Conservation (phyloP, 2,797 vertebrate genomes). For the Pagetopsis macropterus region DNA sequence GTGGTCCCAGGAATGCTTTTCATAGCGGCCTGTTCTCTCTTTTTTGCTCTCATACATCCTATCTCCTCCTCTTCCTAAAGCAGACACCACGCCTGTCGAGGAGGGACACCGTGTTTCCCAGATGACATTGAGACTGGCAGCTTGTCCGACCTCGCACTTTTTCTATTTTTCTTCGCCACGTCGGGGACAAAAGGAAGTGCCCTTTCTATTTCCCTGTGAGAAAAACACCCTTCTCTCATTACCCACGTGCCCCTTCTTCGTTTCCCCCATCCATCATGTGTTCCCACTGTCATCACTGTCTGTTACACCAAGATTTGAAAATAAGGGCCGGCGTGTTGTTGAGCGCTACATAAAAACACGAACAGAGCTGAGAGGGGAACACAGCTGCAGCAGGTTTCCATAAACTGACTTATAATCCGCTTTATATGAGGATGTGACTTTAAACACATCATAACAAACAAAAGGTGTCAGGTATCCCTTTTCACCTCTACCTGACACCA, state of each 20-base stretch:
- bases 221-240: slow-evolving; percentile 51
- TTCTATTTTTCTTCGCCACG: slow-evolving; percentile 20
- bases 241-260: slow-evolving; percentile 16
- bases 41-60: neutral
- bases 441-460: neutral
- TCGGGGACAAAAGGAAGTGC: slow-evolving; percentile 12
- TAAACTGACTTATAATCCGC: too few species aligned
- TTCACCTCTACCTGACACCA: neutral
- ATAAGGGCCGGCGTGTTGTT: slow-evolving; percentile 18
- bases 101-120: slow-evolving; percentile 49
- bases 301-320: slow-evolving; percentile 41
- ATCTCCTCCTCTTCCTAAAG: slow-evolving; percentile 11
- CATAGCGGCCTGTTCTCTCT: slow-evolving; percentile 5
- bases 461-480: neutral
- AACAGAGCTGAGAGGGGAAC: neutral
- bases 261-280: slow-evolving; percentile 38
- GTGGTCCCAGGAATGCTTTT: slow-evolving; percentile 51
- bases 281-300: slow-evolving; percentile 16
- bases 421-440: neutral
- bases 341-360: slow-evolving; percentile 20
- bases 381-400: slow-evolving; percentile 27
- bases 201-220: slow-evolving; percentile 28
- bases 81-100: slow-evolving; percentile 46
- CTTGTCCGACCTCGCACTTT: slow-evolving; percentile 23
- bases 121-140: slow-evolving; percentile 41